These are phyloP conservation scores for Eilema griseolum DNA, from an alignment of 2,888 invertebrate species.

Conservation along the genomic window DNA sequence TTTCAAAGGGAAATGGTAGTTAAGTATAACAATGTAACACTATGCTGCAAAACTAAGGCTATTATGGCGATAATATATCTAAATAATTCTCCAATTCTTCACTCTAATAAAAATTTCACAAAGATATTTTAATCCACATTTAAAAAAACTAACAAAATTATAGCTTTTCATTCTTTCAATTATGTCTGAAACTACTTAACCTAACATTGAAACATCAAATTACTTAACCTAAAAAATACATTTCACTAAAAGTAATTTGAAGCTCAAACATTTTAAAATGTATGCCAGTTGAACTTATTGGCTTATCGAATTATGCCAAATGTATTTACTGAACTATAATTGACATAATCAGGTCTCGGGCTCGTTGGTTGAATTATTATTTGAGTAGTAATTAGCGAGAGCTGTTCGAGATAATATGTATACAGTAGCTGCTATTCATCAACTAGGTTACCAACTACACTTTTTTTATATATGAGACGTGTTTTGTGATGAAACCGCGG, in stretches of 20 bases:
- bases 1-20: too few relatives aligned
- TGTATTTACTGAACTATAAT: not conserved
- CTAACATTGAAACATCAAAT: not conserved
- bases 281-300: not conserved
- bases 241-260: slow-evolving; percentile 21
- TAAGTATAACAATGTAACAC: not conserved
- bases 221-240: slow-evolving; percentile 13
- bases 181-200: too few relatives aligned
- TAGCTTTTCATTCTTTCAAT: too few relatives aligned
- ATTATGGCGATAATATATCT: too few relatives aligned
- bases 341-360: slow-evolving; percentile 5
- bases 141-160: too few relatives aligned
- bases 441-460: not conserved
- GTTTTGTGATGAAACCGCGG: not conserved
- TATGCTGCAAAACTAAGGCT: not conserved
- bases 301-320: not conserved
- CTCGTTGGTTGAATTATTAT: slow-evolving; percentile 32
- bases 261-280: slow-evolving; percentile 15
- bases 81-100: too few relatives aligned
- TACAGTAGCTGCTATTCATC: not conserved
- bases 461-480: not conserved
- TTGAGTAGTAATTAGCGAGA: slow-evolving; percentile 23
- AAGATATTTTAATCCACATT: not conserved
- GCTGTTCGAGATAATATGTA: slow-evolving; percentile 13
- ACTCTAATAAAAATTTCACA: not conserved